Percentiles rank a stretch among this genome's conserved stretches.
These are phyloP conservation scores for Sericinus montela DNA, from an alignment of 2,888 invertebrate genomes.

Conservation along the genomic window DNA sequence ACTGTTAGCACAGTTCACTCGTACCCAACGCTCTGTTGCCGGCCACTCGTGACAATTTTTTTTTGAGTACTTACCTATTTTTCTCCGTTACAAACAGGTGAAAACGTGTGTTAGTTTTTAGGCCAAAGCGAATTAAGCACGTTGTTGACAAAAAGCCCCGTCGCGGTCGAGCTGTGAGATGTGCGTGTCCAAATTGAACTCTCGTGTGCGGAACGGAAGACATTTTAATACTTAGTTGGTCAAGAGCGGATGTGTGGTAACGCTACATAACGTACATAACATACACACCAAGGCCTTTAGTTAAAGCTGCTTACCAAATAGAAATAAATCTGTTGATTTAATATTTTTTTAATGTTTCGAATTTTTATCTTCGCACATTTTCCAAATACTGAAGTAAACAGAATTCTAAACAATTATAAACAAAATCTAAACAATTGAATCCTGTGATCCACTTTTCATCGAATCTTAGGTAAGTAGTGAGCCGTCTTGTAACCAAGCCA, in stretches of 20 bases:
- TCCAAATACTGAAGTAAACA: no score
- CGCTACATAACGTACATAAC: slow-evolving; percentile 24
- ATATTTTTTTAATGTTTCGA: no score
- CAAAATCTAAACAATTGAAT: no score
- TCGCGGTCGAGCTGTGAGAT: slow-evolving; percentile 34
- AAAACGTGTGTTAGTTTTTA: slow-evolving; percentile 32
- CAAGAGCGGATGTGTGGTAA: slow-evolving; percentile 68
- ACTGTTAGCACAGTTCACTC: no score
- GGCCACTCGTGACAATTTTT: neutral
- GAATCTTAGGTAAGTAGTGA: no score
- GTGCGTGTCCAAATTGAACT: slow-evolving; percentile 57
- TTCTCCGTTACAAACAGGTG: slow-evolving; percentile 29
- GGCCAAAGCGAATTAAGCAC: slow-evolving; percentile 61
- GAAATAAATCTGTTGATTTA: neutral
- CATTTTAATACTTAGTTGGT: slow-evolving; percentile 56
- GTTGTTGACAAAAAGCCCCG: slow-evolving; percentile 61
- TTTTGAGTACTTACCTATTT: neutral
- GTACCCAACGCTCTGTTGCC: no score
- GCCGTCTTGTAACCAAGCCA: no score
- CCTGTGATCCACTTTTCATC: no score
- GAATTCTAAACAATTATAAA: no score
- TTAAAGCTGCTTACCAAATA: neutral
- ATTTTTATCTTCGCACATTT: no score
- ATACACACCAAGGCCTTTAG: slow-evolving; percentile 3
- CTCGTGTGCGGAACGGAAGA: slow-evolving; percentile 71